Evolutionary conservation across 2,113 vertebrate species (phyloP).

Genomic region (Onychostoma macrolepis): DNA sequence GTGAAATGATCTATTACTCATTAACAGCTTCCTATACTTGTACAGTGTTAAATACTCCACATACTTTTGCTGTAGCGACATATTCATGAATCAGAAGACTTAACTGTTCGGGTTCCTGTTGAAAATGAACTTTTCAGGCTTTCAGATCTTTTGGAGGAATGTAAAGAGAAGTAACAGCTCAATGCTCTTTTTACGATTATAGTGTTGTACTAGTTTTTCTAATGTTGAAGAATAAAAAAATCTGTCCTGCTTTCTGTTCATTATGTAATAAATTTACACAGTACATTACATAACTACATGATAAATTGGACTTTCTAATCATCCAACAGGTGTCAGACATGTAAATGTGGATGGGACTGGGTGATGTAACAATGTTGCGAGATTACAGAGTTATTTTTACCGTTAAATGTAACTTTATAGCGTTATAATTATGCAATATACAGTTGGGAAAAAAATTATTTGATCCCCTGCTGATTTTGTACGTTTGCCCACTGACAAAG

Average conservation of each 20-base stretch:
- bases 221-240: neutral
- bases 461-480: too few relatives aligned
- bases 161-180: neutral
- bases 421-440: neutral
- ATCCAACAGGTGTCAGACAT: neutral
- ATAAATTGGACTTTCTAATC: neutral
- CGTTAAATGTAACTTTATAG: neutral
- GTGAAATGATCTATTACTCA: neutral
- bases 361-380: neutral
- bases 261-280: neutral
- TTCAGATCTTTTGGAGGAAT: neutral
- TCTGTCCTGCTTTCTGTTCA: neutral
- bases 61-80: neutral
- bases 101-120: neutral
- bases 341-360: neutral
- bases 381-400: neutral
- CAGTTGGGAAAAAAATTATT: too few relatives aligned
- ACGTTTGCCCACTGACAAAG: too few relatives aligned
- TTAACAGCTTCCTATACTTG: neutral
- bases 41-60: neutral
- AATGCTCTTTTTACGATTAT: neutral
- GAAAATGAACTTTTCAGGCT: neutral
- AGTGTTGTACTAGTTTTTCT: neutral
- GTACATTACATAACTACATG: neutral
- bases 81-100: neutral